phyloP scores from a whole-genome alignment of 2,888 invertebrate species.

The Heteromurus nitidus region DNA sequence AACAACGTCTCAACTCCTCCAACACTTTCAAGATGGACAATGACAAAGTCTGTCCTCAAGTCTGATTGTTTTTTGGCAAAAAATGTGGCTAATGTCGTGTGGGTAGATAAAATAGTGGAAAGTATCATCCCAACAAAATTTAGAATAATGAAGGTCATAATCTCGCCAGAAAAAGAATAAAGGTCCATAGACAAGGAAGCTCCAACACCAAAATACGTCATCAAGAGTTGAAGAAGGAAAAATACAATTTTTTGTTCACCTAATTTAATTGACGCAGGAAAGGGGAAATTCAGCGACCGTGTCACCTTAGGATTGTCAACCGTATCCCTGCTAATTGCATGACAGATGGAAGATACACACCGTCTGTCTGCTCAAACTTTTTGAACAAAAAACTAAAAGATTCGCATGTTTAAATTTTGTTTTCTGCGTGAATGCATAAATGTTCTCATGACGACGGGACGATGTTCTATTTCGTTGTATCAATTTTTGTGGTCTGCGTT shows the following conservation, averaged over 20 bases:
- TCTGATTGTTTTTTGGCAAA: neutral
- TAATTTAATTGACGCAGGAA: neutral
- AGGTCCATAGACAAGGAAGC: no score
- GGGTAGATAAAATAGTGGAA: neutral
- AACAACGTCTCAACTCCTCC: no score
- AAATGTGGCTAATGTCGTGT: neutral
- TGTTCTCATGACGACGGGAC: neutral
- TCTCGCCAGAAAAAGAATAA: neutral
- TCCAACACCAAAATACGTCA: no score
- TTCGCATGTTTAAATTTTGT: neutral
- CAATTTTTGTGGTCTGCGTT: neutral
- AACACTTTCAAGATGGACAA: neutral
- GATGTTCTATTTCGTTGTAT: neutral
- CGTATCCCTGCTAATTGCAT: neutral
- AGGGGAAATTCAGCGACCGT: neutral
- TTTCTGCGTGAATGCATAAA: neutral
- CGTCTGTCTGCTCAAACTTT: neutral
- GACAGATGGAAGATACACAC: neutral
- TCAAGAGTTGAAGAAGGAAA: neutral
- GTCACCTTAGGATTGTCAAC: neutral
- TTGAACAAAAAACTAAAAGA: neutral
- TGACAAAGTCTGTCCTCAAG: neutral
- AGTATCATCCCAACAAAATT: neutral
- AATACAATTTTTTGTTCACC: neutral
- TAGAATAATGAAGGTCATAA: neutral